phyloP scores from a whole-genome alignment of 2,888 invertebrate genomes.

The Synanthedon vespiformis region DNA sequence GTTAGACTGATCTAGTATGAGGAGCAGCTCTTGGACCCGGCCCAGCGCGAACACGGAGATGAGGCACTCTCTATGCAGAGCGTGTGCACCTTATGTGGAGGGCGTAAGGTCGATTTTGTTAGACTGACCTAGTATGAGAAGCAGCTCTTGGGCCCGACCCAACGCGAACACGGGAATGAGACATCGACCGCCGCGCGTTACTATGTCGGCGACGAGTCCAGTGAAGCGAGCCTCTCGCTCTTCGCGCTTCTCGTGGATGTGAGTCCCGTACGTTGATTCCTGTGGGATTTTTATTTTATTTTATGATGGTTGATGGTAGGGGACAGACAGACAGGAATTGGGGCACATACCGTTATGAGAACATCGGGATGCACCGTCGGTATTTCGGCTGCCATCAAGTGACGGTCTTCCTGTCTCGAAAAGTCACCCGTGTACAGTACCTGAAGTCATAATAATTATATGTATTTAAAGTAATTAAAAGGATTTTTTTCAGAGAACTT shows the following conservation, averaged over 20 bases:
- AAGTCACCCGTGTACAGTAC: slow-evolving; percentile 98
- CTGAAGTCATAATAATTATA: slow-evolving; percentile 29
- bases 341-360: slow-evolving; percentile 83
- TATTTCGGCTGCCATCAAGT: slow-evolving; percentile 99
- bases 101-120: slow-evolving; percentile 6
- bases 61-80: slow-evolving; percentile 96
- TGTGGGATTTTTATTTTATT: slow-evolving; percentile 24
- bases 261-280: slow-evolving; percentile 99
- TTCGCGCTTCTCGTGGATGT: slow-evolving; percentile 98
- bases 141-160: slow-evolving; percentile 95
- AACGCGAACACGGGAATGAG: slow-evolving; percentile 98
- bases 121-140: slow-evolving; percentile 81
- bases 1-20: slow-evolving; percentile 77
- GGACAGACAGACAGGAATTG: slow-evolving; percentile 96
- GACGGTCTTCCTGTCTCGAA: slow-evolving; percentile 97
- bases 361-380: slow-evolving; percentile 97
- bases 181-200: slow-evolving; percentile 96
- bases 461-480: neutral
- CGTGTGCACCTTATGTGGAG: slow-evolving; percentile 51
- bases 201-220: slow-evolving; percentile 92
- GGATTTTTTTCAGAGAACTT: no score
- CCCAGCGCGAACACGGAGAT: slow-evolving; percentile 99
- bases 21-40: slow-evolving; percentile 93
- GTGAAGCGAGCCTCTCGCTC: slow-evolving; percentile 96
- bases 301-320: slow-evolving; percentile 71